phyloP scores from a whole-genome alignment of 92 coral and sea anemone species.

The Galaxea fascicularis region DNA sequence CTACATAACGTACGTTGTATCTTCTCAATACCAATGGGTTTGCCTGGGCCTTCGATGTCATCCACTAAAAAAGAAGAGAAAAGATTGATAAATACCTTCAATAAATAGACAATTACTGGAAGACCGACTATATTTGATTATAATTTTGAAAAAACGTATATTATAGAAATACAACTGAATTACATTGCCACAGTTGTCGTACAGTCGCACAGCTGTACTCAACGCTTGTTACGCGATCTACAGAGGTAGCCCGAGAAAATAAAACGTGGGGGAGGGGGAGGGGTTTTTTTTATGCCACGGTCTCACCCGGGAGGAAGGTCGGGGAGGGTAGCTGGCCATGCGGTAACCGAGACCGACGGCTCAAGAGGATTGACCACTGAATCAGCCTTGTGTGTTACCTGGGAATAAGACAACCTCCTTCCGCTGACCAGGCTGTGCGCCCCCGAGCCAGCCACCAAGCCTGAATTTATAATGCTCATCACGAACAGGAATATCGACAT shows the following conservation, averaged over 20 bases:
- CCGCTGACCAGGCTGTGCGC: constrained; percentile 67
- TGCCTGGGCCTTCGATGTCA: constrained; percentile 30
- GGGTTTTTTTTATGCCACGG: not conserved
- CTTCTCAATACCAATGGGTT: not conserved
- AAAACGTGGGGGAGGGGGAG: not conserved
- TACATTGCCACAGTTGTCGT: too few species aligned
- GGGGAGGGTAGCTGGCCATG: too few species aligned
- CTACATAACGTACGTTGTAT: constrained; percentile 18
- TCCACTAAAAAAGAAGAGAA: constrained; percentile 4
- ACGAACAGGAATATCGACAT: constrained; percentile 82
- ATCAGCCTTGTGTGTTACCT: constrained; percentile 37
- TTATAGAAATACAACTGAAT: too few species aligned
- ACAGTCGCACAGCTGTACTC: too few species aligned
- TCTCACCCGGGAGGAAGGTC: too few species aligned
- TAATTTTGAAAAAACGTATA: too few species aligned
- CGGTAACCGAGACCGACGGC: too few species aligned
- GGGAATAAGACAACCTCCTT: constrained; percentile 78
- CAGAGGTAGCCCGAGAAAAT: not conserved
- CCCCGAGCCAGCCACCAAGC: constrained; percentile 80
- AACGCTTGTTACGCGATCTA: not conserved
- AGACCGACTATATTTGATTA: too few species aligned
- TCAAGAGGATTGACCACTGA: too few species aligned
- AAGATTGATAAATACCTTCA: too few species aligned
- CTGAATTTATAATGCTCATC: constrained; percentile 83
- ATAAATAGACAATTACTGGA: too few species aligned